Conservation (phyloP, 2,113 vertebrate genomes). For the Sciurus niger region DNA sequence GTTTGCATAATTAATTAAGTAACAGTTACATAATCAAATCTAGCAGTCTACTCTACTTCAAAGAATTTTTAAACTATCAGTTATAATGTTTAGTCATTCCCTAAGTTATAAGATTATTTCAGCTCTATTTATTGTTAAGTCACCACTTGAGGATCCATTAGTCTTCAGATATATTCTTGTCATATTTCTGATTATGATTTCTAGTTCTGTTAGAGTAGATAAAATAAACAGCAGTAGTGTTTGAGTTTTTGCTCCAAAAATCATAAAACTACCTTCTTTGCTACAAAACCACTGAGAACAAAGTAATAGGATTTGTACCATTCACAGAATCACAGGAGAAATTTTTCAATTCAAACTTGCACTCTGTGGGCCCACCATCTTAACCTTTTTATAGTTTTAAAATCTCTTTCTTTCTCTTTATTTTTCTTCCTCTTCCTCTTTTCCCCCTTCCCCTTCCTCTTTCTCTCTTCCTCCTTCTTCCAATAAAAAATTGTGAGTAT, state of each 20-base stretch:
- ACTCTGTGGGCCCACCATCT: background rate
- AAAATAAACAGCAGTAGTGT: conserved; percentile 39
- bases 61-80: conserved; percentile 61
- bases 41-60: conserved; percentile 30
- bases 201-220: conserved; percentile 29
- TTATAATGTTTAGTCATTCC: conserved; percentile 63
- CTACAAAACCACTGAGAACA: background rate
- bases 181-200: conserved; percentile 41
- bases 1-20: conserved; percentile 21
- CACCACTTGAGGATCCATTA: conserved; percentile 29
- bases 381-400: conserved; percentile 13
- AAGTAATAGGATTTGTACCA: background rate
- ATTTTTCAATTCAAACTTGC: conserved; percentile 21
- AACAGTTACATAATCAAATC: conserved; percentile 55
- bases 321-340: background rate
- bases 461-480: background rate
- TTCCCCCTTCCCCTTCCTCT: too few species aligned
- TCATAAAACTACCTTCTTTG: background rate
- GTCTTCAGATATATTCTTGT: conserved; percentile 2
- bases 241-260: conserved; percentile 46
- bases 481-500: conserved; percentile 6
- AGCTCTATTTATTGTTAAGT: conserved; percentile 12
- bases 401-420: background rate
- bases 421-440: too few species aligned
- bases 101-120: conserved; percentile 56